Percentiles rank a stretch among this genome's conserved stretches.
Evolutionary conservation across 2,113 vertebrate species (phyloP).

Genomic region (Catharus fuscescens): DNA sequence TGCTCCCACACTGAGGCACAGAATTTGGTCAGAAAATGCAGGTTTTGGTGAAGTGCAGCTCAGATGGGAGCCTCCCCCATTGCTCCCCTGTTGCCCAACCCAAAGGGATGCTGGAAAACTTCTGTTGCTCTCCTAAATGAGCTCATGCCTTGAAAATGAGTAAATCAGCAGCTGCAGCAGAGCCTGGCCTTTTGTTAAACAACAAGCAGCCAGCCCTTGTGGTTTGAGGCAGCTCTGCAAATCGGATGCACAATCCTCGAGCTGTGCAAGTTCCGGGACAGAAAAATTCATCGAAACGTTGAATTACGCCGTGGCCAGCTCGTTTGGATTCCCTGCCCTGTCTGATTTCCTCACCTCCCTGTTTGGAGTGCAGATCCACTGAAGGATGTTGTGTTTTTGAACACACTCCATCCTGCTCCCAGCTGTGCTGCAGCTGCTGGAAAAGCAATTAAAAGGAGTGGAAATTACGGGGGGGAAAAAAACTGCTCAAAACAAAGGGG

Average conservation of each 20-base stretch:
- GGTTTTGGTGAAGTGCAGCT: accelerated
- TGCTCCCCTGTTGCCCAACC: background rate
- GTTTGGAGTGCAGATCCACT: background rate
- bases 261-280: background rate
- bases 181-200: background rate
- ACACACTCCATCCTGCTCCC: background rate
- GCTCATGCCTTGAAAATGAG: slow-evolving; percentile 34
- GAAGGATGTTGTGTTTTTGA: background rate
- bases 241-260: background rate
- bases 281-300: background rate
- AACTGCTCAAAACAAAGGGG: accelerated
- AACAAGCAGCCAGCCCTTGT: background rate
- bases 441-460: slow-evolving; percentile 8
- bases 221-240: background rate
- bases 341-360: background rate
- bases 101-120: background rate
- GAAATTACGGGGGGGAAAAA: background rate
- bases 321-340: background rate
- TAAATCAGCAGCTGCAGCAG: slow-evolving; percentile 14
- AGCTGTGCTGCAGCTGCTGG: slow-evolving; percentile 33
- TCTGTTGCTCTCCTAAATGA: background rate
- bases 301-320: background rate
- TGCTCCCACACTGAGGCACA: accelerated
- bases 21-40: accelerated
- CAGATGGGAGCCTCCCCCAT: accelerated